phyloP scores from a whole-genome alignment of 1,140 invertebrate genomes.

The Drosophila willistoni region DNA sequence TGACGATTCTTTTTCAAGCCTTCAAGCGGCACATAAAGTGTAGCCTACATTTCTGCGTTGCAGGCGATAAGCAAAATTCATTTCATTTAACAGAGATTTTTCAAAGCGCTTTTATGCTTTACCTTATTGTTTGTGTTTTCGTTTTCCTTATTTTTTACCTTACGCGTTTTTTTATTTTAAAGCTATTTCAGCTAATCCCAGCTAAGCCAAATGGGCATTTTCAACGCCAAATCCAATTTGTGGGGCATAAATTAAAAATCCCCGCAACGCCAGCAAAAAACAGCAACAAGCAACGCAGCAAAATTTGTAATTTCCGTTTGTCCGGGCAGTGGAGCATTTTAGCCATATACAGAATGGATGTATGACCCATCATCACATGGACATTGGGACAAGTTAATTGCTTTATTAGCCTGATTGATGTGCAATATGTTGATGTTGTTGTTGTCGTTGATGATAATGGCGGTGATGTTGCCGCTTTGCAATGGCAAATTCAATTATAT shows the following conservation, averaged over 20 bases:
- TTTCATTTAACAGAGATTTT: slow-evolving; percentile 44
- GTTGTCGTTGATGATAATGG: no score
- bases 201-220: slow-evolving; percentile 71
- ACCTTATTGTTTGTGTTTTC: neutral
- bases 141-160: no score
- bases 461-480: slow-evolving; percentile 33
- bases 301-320: slow-evolving; percentile 70
- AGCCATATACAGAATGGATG: neutral
- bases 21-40: slow-evolving; percentile 44
- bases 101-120: slow-evolving; percentile 2
- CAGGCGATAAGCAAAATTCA: slow-evolving; percentile 46
- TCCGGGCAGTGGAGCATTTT: no score
- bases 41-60: slow-evolving; percentile 70
- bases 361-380: neutral
- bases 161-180: neutral
- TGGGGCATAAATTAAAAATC: slow-evolving; percentile 68
- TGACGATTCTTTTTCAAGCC: slow-evolving; percentile 40
- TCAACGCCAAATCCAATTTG: slow-evolving; percentile 71
- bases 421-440: slow-evolving; percentile 36
- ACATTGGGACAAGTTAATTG: slow-evolving; percentile 62
- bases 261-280: slow-evolving; percentile 35
- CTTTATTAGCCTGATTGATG: slow-evolving; percentile 72
- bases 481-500: slow-evolving; percentile 70
- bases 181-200: slow-evolving; percentile 62
- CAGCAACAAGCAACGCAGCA: slow-evolving; percentile 25